Evolutionary conservation across 2,888 invertebrate genomes (phyloP).

Genomic region (Agrochola lychnidis): DNA sequence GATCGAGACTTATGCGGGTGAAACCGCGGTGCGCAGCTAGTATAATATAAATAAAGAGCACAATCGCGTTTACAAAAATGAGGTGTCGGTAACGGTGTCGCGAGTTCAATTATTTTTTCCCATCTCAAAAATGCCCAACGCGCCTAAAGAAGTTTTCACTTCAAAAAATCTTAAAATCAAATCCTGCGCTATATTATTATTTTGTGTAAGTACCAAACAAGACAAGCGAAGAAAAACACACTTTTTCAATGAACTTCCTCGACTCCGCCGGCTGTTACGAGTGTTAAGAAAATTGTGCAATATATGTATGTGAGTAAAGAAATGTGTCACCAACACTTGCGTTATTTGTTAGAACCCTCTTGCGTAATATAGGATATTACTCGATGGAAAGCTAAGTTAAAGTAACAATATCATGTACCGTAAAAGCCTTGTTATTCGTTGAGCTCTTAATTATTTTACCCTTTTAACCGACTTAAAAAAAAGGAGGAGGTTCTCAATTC

Average conservation of each 20-base stretch:
- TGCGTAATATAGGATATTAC: conserved; percentile 7
- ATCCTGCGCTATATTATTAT: neutral
- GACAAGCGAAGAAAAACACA: neutral
- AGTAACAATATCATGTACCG: conserved; percentile 1
- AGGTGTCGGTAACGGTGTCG: too few species aligned
- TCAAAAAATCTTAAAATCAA: too few species aligned
- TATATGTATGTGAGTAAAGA: conserved; percentile 6
- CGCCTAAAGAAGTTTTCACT: too few species aligned
- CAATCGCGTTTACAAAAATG: too few species aligned
- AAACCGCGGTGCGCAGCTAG: too few species aligned
- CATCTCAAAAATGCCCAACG: too few species aligned
- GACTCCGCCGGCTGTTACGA: neutral
- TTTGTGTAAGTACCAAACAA: neutral
- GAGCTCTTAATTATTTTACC: neutral
- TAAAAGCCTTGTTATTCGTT: neutral
- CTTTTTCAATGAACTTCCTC: neutral
- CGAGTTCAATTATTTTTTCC: too few species aligned
- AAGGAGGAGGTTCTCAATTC: too few species aligned
- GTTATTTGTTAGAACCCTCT: conserved; percentile 11
- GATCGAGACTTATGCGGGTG: too few species aligned
- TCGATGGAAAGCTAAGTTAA: neutral
- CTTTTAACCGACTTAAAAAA: too few species aligned
- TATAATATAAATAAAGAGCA: too few species aligned
- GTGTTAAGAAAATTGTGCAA: conserved; percentile 19
- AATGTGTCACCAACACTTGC: conserved; percentile 31